Base-by-base conservation (phyloP, 2,888 invertebrate genomes). In the Pandemis heparana region DNA sequence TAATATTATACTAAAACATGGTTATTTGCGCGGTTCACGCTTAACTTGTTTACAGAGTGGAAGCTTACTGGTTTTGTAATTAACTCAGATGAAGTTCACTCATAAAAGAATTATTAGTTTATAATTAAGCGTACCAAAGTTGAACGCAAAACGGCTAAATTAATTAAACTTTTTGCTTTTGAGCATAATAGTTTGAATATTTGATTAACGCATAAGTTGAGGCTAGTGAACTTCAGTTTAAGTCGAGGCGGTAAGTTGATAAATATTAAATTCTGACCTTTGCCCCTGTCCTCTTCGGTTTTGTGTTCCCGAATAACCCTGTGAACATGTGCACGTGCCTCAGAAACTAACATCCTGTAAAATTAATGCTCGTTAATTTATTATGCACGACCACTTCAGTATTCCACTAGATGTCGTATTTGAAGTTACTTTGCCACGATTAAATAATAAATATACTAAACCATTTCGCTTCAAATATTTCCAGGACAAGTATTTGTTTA, bases 261-360 rank as follows among this genome's bases (percentile, higher is more conserved):
- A 48, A 74, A 74, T 74, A 74, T 74, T 74, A 69, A 51, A 74
- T 74, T 60, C 48, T 74, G 69, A 74, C 69, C 73, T 69, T 69
- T 73, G 59, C 16, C 51, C 16, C 67, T 63, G 73, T 69, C 59
- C 68, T 69, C 59, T 62, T 60, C 12, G 32, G 63, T 23, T 63
- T 66, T 61, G 43, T 62, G 60, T 51, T 66, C 71, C 38, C 48
- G 16, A 56, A 70, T 48, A 60, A 59, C 43, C 66, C 61, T 71
- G 71, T 10, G 71, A 72, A 67, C 66, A 62, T 53, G 67, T 51
- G 60, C 61, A 71, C 71, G 61, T 71, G 71, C 51, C 66, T 61
- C 60, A 16, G 48, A 53, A 43, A 43, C 65, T 71, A 61, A 66
- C 32, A 61, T 51, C 60, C n/a, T 65, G 48, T 41, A 66, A 51